Conservation (phyloP, 2,888 invertebrate species). For the Xestia ashworthii region DNA sequence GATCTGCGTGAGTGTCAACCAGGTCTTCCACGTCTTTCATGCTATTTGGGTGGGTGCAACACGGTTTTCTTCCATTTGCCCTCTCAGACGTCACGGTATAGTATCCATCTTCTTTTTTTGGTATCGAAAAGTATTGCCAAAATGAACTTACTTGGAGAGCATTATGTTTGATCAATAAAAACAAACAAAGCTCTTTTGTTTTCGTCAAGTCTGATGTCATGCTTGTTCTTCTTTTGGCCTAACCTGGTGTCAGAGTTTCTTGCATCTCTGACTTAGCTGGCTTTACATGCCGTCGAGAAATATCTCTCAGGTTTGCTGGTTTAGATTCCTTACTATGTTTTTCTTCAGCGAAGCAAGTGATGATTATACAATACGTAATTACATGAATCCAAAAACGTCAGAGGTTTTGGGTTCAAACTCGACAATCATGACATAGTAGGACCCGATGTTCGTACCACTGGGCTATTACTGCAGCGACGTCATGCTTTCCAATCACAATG, state of each 20-base stretch:
- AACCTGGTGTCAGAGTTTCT: background rate
- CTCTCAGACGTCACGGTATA: no score
- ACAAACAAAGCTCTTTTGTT: background rate
- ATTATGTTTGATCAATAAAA: background rate
- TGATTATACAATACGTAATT: background rate
- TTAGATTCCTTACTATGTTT: background rate
- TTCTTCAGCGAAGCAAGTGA: background rate
- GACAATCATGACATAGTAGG: background rate
- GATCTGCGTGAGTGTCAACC: background rate
- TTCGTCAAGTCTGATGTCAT: background rate
- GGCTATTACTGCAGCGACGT: background rate
- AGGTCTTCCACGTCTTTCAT: background rate
- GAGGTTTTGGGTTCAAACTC: background rate
- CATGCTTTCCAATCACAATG: background rate
- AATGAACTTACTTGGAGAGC: no score
- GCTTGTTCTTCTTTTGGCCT: background rate
- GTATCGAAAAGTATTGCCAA: no score
- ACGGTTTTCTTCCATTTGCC: no score
- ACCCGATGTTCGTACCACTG: background rate
- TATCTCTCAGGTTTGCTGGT: background rate
- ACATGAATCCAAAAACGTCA: background rate
- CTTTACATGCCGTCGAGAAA: no score
- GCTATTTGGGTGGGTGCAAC: no score
- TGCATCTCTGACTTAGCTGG: no score
- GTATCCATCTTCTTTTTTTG: background rate